Conservation (phyloP, 2,113 vertebrate genomes). For the Chinchilla lanigera region DNA sequence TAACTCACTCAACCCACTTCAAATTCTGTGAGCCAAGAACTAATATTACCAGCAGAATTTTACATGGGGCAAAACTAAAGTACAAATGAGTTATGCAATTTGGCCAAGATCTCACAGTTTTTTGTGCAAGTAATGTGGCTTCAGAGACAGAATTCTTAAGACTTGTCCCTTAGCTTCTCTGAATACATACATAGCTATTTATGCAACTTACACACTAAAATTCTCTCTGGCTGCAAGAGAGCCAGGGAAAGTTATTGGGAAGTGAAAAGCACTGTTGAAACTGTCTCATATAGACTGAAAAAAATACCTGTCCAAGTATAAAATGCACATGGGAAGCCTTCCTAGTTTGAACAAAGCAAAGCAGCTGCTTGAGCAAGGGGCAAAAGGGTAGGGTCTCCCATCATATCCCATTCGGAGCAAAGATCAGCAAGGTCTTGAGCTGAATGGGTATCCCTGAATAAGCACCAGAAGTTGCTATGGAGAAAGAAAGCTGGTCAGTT, state of each 20-base stretch:
- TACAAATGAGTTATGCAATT: neutral
- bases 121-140: neutral
- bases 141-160: neutral
- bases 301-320: neutral
- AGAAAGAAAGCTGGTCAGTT: neutral
- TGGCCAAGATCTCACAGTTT: neutral
- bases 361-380: neutral
- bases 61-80: constrained; percentile 15
- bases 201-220: neutral
- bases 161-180: neutral
- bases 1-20: neutral
- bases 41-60: constrained; percentile 19
- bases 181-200: neutral
- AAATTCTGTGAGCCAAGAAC: constrained; percentile 8
- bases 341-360: neutral
- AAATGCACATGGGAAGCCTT: neutral
- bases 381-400: neutral
- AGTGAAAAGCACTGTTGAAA: neutral
- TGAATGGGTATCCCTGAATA: neutral
- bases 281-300: neutral
- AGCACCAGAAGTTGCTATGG: neutral
- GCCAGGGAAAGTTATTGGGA: neutral
- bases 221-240: neutral
- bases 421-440: rapidly evolving
- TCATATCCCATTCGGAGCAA: rapidly evolving